Conservation (phyloP, 2,113 vertebrate species). For the Pygathrix nemaeus region DNA sequence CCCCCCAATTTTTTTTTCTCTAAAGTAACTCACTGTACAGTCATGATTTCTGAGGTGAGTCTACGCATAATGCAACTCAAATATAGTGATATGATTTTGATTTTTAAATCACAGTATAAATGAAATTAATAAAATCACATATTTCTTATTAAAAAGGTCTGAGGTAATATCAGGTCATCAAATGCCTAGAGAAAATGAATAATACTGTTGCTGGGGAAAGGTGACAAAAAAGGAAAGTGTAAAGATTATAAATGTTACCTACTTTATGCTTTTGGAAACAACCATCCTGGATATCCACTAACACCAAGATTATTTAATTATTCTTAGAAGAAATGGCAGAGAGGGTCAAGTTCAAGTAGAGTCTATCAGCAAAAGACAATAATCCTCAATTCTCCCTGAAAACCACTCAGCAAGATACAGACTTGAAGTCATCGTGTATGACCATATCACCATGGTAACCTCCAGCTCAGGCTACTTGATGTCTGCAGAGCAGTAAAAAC, state of each 20-base stretch:
- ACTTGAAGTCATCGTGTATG: conserved; percentile 51
- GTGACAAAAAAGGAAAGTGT: neutral
- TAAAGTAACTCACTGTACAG: neutral
- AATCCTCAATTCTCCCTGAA: conserved; percentile 28
- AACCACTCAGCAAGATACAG: conserved; percentile 55
- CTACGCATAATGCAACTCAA: conserved; percentile 25
- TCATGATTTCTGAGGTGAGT: conserved; percentile 1
- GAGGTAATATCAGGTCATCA: neutral
- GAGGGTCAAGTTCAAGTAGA: conserved; percentile 12
- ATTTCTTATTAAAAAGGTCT: neutral
- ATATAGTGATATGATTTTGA: neutral
- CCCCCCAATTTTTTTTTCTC: neutral
- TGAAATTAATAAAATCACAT: conserved; percentile 15
- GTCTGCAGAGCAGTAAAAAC: conserved; percentile 50
- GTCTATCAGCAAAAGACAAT: conserved; percentile 19
- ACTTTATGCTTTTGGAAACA: conserved; percentile 42
- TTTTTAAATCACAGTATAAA: neutral
- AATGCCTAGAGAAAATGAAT: conserved; percentile 40
- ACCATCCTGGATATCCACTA: neutral
- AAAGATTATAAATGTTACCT: conserved; percentile 42
- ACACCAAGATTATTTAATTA: conserved; percentile 40
- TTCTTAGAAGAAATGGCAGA: conserved; percentile 31
- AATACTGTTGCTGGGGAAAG: conserved; percentile 2
- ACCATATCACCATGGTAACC: conserved; percentile 77
- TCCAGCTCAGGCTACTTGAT: conserved; percentile 49